These are phyloP conservation scores for Acromyrmex echinatior DNA, from an alignment of 1,140 invertebrate genomes.

Conservation along the genomic window DNA sequence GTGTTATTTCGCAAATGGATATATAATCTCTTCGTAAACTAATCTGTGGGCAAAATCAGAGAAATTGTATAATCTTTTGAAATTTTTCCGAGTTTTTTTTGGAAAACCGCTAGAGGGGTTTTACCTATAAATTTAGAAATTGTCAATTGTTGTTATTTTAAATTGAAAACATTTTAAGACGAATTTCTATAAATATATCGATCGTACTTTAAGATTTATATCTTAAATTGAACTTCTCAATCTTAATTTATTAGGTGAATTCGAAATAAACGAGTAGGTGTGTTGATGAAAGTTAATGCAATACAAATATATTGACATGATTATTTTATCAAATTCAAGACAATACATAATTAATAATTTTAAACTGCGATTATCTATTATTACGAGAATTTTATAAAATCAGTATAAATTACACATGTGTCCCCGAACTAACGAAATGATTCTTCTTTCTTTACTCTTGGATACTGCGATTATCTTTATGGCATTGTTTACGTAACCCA, in stretches of 20 bases:
- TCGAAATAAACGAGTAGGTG: not conserved
- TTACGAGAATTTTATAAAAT: not conserved
- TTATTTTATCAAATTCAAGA: not conserved
- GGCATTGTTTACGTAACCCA: not conserved
- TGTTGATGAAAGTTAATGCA: not conserved
- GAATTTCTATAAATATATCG: constrained; percentile 6
- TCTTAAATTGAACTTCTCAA: not conserved
- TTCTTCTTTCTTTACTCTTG: not conserved
- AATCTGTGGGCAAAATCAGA: constrained; percentile 39
- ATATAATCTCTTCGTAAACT: constrained; percentile 24
- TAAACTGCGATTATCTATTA: not conserved
- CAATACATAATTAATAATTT: not conserved
- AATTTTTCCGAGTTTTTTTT: constrained; percentile 61
- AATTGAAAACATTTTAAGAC: not conserved
- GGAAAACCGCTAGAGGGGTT: not conserved
- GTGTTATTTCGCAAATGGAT: constrained; percentile 35
- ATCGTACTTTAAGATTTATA: not conserved
- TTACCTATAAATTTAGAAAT: constrained; percentile 26
- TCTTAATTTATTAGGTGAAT: not conserved
- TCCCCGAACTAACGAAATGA: not conserved
- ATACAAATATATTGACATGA: not conserved
- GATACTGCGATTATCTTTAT: constrained; percentile 27
- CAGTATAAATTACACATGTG: not conserved
- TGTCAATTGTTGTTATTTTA: not conserved
- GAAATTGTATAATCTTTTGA: constrained; percentile 48